phyloP scores from a whole-genome alignment of 2,113 vertebrate genomes.

The Paralichthys olivaceus region DNA sequence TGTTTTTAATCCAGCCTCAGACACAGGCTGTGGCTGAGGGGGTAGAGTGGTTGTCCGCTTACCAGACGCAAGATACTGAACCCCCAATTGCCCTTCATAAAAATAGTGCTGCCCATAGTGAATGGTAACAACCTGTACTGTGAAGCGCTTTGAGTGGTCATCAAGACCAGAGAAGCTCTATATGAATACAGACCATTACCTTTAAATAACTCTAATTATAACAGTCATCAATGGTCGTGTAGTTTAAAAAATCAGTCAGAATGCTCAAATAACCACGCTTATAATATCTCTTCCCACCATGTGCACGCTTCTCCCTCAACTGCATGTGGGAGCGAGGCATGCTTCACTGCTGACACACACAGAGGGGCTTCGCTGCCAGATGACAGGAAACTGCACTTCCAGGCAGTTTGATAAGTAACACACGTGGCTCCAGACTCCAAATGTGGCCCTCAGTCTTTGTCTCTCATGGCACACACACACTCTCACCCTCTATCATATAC shows the following conservation, averaged over 20 bases:
- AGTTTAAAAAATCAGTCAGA: constrained; percentile 16
- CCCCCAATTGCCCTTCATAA: too few relatives aligned
- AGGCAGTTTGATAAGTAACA: constrained; percentile 53
- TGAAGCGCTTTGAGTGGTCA: too few relatives aligned
- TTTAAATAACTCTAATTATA: not conserved
- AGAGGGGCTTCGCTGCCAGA: constrained; percentile 34
- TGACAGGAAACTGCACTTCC: constrained; percentile 55
- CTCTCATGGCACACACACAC: constrained; percentile 1
- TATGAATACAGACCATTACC: too few relatives aligned
- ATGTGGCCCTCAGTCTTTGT: constrained; percentile 51
- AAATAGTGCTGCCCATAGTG: too few relatives aligned
- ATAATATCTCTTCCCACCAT: constrained; percentile 48
- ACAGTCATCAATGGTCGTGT: not conserved
- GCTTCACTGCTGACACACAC: constrained; percentile 36
- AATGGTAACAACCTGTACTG: too few relatives aligned
- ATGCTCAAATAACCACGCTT: constrained; percentile 7
- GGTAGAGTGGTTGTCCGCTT: too few relatives aligned
- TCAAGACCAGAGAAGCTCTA: too few relatives aligned
- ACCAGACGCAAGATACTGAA: too few relatives aligned
- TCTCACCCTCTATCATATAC: constrained; percentile 14
- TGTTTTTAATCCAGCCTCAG: too few relatives aligned
- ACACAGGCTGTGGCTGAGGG: too few relatives aligned
- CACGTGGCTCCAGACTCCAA: constrained; percentile 36
- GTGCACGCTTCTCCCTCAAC: constrained; percentile 21
- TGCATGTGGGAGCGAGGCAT: constrained; percentile 19